These are phyloP conservation scores for Oophaga pumilio DNA, from an alignment of 2,113 vertebrate genomes.

Conservation along the genomic window DNA sequence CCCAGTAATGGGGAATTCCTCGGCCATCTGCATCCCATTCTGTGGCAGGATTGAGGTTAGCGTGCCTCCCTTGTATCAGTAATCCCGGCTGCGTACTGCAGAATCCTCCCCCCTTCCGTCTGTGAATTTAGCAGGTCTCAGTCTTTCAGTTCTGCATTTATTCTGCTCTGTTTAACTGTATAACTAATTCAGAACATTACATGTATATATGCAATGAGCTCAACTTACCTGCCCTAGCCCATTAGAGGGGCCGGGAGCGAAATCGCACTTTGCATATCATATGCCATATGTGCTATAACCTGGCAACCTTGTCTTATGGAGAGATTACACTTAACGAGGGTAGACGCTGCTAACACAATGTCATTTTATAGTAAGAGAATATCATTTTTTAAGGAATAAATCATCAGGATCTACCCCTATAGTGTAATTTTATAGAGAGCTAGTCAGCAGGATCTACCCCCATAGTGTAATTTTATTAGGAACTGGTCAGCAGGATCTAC, in stretches of 20 bases:
- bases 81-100: slow-evolving; percentile 38
- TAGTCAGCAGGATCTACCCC: too few relatives aligned
- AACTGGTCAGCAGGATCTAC: too few relatives aligned
- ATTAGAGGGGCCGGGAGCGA: neutral
- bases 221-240: neutral
- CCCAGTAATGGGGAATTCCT: slow-evolving; percentile 44
- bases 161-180: neutral
- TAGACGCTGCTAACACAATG: too few relatives aligned
- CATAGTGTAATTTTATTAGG: too few relatives aligned
- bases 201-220: neutral
- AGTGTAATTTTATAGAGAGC: too few relatives aligned
- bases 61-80: slow-evolving; percentile 31
- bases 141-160: neutral
- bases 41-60: slow-evolving; percentile 35
- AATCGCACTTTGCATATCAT: neutral
- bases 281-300: too few relatives aligned
- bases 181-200: neutral
- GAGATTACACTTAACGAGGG: too few relatives aligned
- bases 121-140: slow-evolving; percentile 35
- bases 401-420: too few relatives aligned
- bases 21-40: slow-evolving; percentile 34
- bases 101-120: slow-evolving; percentile 48
- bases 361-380: too few relatives aligned
- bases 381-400: too few relatives aligned
- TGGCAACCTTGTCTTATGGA: too few relatives aligned